A percentile compares a stretch with the other conserved stretches of the same genome.
Evolutionary conservation across 30 jellyfish, hydroid and myxozoan genomes (phyloP).

Genomic region (Aurelia coerulea): DNA sequence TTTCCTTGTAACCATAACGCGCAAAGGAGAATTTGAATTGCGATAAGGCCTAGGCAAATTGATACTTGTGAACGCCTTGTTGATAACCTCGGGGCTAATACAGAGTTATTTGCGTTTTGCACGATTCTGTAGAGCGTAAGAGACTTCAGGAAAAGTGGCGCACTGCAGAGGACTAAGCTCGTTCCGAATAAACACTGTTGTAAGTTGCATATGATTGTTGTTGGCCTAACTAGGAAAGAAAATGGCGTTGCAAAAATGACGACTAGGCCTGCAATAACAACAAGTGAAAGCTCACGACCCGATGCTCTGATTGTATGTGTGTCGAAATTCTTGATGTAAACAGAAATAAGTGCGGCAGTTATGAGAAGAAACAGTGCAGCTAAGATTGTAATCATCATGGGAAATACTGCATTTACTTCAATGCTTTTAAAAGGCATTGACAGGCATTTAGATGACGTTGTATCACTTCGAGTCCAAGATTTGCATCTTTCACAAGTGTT

Average conservation of each 20-base stretch:
- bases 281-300: constrained; percentile 59
- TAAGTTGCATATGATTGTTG: constrained; percentile 32
- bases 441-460: constrained; percentile 5
- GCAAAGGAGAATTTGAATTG: constrained; percentile 37
- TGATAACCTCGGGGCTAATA: constrained; percentile 26
- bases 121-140: constrained; percentile 34
- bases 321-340: constrained; percentile 30
- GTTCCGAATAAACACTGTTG: constrained; percentile 44
- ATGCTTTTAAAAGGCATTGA: constrained; percentile 7
- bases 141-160: constrained; percentile 50
- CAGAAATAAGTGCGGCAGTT: background rate
- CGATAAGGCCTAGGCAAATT: constrained; percentile 42
- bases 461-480: constrained; percentile 9
- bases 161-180: constrained; percentile 35
- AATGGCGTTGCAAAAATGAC: constrained; percentile 26
- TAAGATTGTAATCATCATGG: background rate
- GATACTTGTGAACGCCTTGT: constrained; percentile 36
- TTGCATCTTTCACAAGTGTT: constrained; percentile 42
- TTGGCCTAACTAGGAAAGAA: constrained; percentile 21
- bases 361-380: background rate
- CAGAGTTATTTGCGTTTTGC: constrained; percentile 26
- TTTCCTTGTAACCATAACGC: constrained; percentile 50
- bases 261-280: constrained; percentile 29
- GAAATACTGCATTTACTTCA: background rate
- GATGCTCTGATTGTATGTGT: constrained; percentile 42